Conservation (phyloP, 1,140 invertebrate species). For the Drosophila repletoides region DNA sequence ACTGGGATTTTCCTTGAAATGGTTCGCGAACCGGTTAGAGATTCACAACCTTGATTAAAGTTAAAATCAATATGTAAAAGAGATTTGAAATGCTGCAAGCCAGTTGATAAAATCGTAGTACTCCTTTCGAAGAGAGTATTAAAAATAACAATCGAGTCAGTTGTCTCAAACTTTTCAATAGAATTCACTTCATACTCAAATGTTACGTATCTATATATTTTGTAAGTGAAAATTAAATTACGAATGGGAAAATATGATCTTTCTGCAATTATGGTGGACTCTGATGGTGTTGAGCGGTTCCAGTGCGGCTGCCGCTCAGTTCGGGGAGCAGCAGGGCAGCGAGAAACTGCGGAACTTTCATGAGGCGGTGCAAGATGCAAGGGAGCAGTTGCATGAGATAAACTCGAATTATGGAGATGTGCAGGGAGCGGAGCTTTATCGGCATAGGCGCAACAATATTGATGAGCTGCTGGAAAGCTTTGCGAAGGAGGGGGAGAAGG, state of each 20-base stretch:
- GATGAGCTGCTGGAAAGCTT: slow-evolving; percentile 60
- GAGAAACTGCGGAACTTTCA: slow-evolving; percentile 37
- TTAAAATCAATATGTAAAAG: no score
- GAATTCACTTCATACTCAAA: slow-evolving; percentile 7
- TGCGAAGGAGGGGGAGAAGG: slow-evolving; percentile 4
- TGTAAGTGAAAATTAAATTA: slow-evolving; percentile 16
- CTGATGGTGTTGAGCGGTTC: slow-evolving; percentile 40
- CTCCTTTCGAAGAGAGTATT: no score
- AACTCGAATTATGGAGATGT: slow-evolving; percentile 19
- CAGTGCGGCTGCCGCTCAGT: neutral
- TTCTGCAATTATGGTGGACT: slow-evolving; percentile 56
- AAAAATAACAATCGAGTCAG: slow-evolving; percentile 30
- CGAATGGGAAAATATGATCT: slow-evolving; percentile 33
- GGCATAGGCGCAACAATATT: slow-evolving; percentile 48
- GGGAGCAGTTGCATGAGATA: slow-evolving; percentile 39
- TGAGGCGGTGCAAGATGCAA: slow-evolving; percentile 38
- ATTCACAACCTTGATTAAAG: no score
- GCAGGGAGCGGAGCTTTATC: slow-evolving; percentile 3
- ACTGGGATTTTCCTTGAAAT: no score
- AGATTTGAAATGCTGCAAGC: no score
- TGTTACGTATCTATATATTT: slow-evolving; percentile 29
- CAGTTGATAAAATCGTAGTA: no score
- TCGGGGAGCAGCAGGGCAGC: neutral
- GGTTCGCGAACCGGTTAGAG: no score
- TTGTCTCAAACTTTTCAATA: slow-evolving; percentile 41